These are phyloP conservation scores for Capitulum mitella DNA, from an alignment of 2,888 invertebrate species.

Conservation along the genomic window DNA sequence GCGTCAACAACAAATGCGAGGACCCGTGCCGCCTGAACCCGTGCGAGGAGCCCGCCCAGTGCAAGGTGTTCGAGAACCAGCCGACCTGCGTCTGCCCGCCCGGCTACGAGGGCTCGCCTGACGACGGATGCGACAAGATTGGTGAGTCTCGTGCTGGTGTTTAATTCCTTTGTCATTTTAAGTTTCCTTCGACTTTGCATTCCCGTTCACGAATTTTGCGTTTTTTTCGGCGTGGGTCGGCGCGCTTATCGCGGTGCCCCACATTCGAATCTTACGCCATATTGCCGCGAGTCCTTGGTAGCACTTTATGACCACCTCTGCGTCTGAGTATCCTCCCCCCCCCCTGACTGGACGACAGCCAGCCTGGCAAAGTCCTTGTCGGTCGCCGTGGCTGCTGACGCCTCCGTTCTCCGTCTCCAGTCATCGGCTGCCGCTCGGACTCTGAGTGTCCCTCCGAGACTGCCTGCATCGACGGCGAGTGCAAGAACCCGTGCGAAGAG, in stretches of 20 bases:
- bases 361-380: too few relatives aligned
- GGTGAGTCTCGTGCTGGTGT: conserved; percentile 37
- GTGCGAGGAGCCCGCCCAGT: conserved; percentile 70
- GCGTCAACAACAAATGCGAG: conserved; percentile 75
- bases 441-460: conserved; percentile 69
- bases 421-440: conserved; percentile 64
- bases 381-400: neutral
- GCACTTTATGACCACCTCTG: too few relatives aligned
- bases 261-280: too few relatives aligned
- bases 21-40: conserved; percentile 72
- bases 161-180: too few relatives aligned
- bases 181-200: too few relatives aligned
- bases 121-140: conserved; percentile 39
- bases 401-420: conserved; percentile 31
- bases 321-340: too few relatives aligned
- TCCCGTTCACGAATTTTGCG: too few relatives aligned
- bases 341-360: too few relatives aligned
- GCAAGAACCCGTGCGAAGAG: conserved; percentile 71
- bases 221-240: too few relatives aligned
- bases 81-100: conserved; percentile 75
- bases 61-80: conserved; percentile 70
- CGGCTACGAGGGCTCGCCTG: conserved; percentile 55
- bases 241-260: too few relatives aligned
- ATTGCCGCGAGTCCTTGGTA: too few relatives aligned
- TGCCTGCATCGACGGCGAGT: conserved; percentile 73